Percentiles rank a stretch among this genome's conserved stretches.
Evolutionary conservation across 2,888 invertebrate genomes (phyloP).

Genomic region (Meliscaeva auricollis): DNA sequence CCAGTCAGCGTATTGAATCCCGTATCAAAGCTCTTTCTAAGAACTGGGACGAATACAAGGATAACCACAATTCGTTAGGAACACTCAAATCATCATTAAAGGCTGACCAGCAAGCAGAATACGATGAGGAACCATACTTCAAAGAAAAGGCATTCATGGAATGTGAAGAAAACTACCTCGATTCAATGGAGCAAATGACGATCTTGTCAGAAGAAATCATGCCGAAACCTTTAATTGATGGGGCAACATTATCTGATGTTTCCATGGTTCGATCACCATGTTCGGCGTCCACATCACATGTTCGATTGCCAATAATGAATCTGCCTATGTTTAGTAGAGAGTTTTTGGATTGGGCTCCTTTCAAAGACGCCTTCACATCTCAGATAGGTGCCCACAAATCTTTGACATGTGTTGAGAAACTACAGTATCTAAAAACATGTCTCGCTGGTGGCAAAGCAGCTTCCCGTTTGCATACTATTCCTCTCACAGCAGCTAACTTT

Average conservation of each 20-base stretch:
- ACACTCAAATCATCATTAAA: slow-evolving; percentile 20
- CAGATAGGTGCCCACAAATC: slow-evolving; percentile 15
- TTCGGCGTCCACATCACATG: slow-evolving; percentile 6
- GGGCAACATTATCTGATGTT: neutral
- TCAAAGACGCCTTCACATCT: slow-evolving; percentile 37
- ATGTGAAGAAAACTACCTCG: slow-evolving; percentile 36
- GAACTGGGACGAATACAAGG: slow-evolving; percentile 18
- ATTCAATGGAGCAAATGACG: slow-evolving; percentile 17
- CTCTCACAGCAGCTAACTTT: slow-evolving; percentile 48
- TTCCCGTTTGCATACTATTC: slow-evolving; percentile 26
- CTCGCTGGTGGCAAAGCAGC: slow-evolving; percentile 36
- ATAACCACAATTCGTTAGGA: slow-evolving; percentile 10
- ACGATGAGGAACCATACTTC: slow-evolving; percentile 25
- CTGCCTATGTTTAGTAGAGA: slow-evolving; percentile 40
- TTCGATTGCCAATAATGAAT: slow-evolving; percentile 25
- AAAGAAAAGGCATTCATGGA: slow-evolving; percentile 5
- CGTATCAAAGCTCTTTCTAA: slow-evolving; percentile 23
- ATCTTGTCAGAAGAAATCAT: slow-evolving; percentile 17
- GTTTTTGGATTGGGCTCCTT: slow-evolving; percentile 37
- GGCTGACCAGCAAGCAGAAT: slow-evolving; percentile 11
- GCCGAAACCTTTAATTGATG: slow-evolving; percentile 1
- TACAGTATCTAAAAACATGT: slow-evolving; percentile 36
- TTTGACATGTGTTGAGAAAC: slow-evolving; percentile 38
- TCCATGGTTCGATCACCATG: neutral
- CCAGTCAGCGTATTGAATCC: slow-evolving; percentile 26